Percentiles rank a stretch among this genome's conserved stretches.
Evolutionary conservation across 2,797 vertebrate species (phyloP).

Genomic region (Poliocrania exsul): DNA sequence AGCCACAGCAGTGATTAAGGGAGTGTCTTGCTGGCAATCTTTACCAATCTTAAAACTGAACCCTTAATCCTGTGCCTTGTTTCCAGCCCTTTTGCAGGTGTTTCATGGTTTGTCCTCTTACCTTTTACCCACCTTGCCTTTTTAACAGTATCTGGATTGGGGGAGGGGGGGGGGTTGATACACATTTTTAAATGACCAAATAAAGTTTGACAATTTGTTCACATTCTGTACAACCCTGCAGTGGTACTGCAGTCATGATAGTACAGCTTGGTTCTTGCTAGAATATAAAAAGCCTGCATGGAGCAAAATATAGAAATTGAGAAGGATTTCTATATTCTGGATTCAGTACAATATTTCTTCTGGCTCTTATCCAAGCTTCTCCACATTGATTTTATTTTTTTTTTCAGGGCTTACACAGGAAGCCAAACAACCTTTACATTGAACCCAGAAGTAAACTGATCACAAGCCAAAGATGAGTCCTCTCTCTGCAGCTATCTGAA

Average conservation of each 20-base stretch:
- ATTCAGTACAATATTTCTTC: slow-evolving; percentile 19
- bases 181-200: background rate
- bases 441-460: slow-evolving; percentile 44
- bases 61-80: background rate
- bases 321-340: slow-evolving; percentile 14
- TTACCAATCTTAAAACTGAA: background rate
- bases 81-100: background rate
- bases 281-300: background rate
- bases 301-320: slow-evolving; percentile 5
- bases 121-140: background rate
- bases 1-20: background rate
- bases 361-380: slow-evolving; percentile 19
- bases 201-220: slow-evolving; percentile 19
- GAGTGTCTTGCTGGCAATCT: background rate
- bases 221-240: background rate
- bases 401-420: background rate
- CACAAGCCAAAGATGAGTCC: slow-evolving; percentile 29
- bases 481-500: slow-evolving; percentile 18
- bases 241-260: background rate
- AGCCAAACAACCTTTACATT: slow-evolving; percentile 43
- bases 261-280: background rate
- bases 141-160: background rate
- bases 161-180: background rate
- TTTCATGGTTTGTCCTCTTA: background rate
- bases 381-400: slow-evolving; percentile 26